A percentile compares a stretch with the other conserved stretches of the same genome.
Conservation (phyloP, 2,113 vertebrate genomes). For the Hucho hucho region DNA sequence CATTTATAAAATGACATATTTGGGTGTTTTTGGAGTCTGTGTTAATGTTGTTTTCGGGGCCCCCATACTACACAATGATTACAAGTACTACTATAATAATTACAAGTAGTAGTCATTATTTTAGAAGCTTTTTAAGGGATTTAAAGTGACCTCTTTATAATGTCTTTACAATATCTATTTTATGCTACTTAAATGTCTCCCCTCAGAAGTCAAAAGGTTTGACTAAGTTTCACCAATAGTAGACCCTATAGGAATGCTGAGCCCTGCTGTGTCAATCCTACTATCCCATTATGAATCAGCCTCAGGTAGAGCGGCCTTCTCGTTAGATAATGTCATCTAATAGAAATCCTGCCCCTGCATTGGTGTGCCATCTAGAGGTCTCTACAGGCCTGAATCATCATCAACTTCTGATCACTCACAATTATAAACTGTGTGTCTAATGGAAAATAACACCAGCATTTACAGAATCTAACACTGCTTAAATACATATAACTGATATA, state of each 20-base stretch:
- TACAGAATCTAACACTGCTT: not conserved
- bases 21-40: no score
- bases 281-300: not conserved
- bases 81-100: no score
- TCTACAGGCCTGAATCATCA: conserved; percentile 5
- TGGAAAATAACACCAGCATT: not conserved
- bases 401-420: not conserved
- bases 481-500: not conserved
- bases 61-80: no score
- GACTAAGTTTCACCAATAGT: not conserved
- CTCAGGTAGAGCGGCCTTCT: not conserved
- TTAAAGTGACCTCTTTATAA: not conserved
- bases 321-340: not conserved
- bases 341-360: conserved; percentile 55
- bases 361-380: conserved; percentile 76
- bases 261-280: not conserved
- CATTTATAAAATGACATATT: no score
- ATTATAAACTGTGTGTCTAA: not conserved
- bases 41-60: no score
- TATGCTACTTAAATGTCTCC: not conserved
- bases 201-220: not conserved
- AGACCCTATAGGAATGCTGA: no score
- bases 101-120: no score
- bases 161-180: not conserved
- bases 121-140: not conserved